A percentile compares a stretch with the other conserved stretches of the same genome.
Evolutionary conservation across 2,113 vertebrate species (phyloP).

Genomic region (Sturnus vulgaris): DNA sequence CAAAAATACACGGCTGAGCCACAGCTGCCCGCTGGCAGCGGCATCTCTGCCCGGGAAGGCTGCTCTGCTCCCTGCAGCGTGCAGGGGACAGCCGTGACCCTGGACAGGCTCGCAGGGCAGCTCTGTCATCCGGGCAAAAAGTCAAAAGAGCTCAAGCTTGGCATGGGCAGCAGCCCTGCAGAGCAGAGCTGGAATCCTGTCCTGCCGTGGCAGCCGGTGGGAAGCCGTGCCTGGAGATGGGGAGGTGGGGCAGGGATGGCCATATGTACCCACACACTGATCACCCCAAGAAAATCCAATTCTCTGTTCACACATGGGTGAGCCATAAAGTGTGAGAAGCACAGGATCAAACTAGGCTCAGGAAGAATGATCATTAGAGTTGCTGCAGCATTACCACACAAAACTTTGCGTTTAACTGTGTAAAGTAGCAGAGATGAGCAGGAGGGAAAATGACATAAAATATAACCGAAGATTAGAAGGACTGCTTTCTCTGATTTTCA

Average conservation of each 20-base stretch:
- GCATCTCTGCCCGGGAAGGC: not conserved
- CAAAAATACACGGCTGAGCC: not conserved
- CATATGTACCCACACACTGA: not conserved
- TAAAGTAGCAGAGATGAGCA: not conserved
- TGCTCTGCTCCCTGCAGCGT: not conserved
- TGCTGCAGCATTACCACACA: not conserved
- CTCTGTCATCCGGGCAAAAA: not conserved
- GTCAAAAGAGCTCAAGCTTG: not conserved
- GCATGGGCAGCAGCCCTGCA: fast-evolving
- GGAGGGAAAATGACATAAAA: not conserved
- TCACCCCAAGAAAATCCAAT: not conserved
- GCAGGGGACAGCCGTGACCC: not conserved
- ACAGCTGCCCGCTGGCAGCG: not conserved
- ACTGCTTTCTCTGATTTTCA: not conserved
- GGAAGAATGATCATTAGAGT: not conserved
- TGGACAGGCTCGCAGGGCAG: not conserved
- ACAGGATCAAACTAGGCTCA: not conserved
- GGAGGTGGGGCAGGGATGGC: fast-evolving
- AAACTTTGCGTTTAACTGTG: not conserved
- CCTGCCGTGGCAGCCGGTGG: fast-evolving
- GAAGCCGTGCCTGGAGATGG: fast-evolving
- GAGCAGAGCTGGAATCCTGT: not conserved
- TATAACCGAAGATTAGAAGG: not conserved
- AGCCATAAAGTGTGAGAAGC: not conserved
- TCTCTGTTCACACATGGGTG: not conserved